Conservation (phyloP, 2,797 vertebrate species). For the Balearica regulorum region DNA sequence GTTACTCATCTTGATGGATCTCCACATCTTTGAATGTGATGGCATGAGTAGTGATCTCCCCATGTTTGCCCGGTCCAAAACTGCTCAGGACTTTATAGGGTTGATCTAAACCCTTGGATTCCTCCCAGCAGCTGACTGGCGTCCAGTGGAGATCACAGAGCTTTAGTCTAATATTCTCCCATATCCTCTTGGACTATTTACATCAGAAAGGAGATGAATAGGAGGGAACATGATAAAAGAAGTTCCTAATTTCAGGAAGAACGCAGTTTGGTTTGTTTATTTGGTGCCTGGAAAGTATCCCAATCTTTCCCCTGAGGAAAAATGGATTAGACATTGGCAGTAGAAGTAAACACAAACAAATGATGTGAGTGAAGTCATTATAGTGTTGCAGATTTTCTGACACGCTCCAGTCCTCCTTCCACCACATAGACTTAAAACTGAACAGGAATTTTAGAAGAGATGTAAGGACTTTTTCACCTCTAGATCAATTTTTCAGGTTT, state of each 20-base stretch:
- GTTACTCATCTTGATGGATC: neutral
- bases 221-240: neutral
- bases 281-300: neutral
- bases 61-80: neutral
- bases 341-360: slow-evolving; percentile 1
- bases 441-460: neutral
- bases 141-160: neutral
- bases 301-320: neutral
- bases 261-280: neutral
- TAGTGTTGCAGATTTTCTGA: neutral
- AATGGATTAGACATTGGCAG: neutral
- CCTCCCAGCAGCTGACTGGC: neutral
- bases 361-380: neutral
- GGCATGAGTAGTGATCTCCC: neutral
- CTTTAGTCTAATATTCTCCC: neutral
- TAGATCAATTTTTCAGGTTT: neutral
- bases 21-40: neutral
- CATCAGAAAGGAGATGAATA: neutral
- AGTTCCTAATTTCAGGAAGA: neutral
- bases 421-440: neutral
- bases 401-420: neutral
- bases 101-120: neutral
- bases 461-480: neutral
- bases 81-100: neutral
- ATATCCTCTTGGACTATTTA: neutral